These are phyloP conservation scores for Thalassoma bifasciatum DNA, from an alignment of 2,113 vertebrate species.

Conservation along the genomic window DNA sequence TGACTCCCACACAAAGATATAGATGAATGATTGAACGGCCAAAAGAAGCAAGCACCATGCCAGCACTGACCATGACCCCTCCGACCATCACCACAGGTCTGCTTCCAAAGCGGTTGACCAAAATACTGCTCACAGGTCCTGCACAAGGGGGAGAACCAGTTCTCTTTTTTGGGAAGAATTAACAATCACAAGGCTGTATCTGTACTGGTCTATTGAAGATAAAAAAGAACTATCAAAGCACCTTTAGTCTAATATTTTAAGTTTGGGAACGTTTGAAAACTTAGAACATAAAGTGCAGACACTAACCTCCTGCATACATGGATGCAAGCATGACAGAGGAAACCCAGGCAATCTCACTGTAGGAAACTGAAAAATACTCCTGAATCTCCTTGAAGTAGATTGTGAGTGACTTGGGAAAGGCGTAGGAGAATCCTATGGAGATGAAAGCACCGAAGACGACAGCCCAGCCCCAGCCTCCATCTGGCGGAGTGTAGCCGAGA, in stretches of 20 bases:
- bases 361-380: slow-evolving; percentile 88
- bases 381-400: slow-evolving; percentile 91
- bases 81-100: slow-evolving; percentile 86
- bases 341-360: slow-evolving; percentile 85
- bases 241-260: background rate
- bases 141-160: slow-evolving; percentile 23
- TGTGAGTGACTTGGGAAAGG: slow-evolving; percentile 88
- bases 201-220: background rate
- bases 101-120: slow-evolving; percentile 87
- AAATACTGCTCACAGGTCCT: slow-evolving; percentile 87
- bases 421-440: slow-evolving; percentile 87
- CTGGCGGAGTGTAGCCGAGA: slow-evolving; percentile 80
- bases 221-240: background rate
- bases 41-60: slow-evolving; percentile 85
- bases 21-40: slow-evolving; percentile 86
- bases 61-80: slow-evolving; percentile 81
- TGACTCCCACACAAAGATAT: slow-evolving; percentile 85
- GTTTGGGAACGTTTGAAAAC: background rate
- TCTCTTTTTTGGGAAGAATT: background rate
- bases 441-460: slow-evolving; percentile 83
- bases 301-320: slow-evolving; percentile 86
- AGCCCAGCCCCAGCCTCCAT: slow-evolving; percentile 86
- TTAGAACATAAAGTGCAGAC: background rate
- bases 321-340: slow-evolving; percentile 87
- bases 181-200: background rate